Evolutionary conservation across 2,797 vertebrate species (phyloP).

Genomic region (Thunnus albacares): DNA sequence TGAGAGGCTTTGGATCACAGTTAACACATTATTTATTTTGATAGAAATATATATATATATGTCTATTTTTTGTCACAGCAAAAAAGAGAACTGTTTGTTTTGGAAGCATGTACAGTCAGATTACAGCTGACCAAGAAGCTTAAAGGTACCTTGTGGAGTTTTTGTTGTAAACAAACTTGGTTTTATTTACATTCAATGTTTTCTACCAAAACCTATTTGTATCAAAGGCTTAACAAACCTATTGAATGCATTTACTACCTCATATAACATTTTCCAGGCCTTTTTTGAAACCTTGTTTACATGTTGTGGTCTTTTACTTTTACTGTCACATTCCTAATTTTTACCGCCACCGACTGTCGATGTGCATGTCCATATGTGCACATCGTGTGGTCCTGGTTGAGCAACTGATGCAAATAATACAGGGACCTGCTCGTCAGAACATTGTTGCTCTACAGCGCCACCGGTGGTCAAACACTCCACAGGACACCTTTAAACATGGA

Average conservation of each 20-base stretch:
- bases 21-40: background rate
- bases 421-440: too few species aligned
- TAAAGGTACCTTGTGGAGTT: background rate
- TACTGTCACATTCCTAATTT: background rate
- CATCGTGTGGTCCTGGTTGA: background rate
- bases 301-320: background rate
- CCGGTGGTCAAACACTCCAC: background rate
- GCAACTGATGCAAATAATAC: background rate
- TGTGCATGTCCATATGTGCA: background rate
- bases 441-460: background rate
- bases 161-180: background rate
- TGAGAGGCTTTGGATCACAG: background rate
- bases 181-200: background rate
- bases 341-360: background rate
- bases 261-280: background rate
- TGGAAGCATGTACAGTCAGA: background rate
- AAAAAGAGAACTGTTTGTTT: background rate
- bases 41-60: background rate
- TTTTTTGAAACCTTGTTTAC: background rate
- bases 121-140: background rate
- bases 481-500: background rate
- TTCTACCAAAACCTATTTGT: background rate
- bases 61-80: background rate
- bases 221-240: background rate
- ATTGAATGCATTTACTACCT: constrained; percentile 39